Conservation (phyloP, 2,797 vertebrate genomes). For the Chelmon rostratus region DNA sequence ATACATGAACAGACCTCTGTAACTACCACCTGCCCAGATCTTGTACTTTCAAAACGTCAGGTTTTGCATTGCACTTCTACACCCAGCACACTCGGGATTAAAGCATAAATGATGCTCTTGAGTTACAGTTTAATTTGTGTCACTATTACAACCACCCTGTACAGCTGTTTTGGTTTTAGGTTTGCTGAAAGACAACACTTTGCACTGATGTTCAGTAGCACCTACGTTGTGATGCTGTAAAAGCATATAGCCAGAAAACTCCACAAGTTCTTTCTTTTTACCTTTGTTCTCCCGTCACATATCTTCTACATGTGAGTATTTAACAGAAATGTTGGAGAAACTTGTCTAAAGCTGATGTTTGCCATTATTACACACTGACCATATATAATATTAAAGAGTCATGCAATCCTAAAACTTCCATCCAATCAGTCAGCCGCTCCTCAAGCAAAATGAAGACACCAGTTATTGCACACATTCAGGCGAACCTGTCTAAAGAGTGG, state of each 20-base stretch:
- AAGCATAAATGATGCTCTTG: slow-evolving; percentile 1
- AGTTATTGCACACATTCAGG: neutral
- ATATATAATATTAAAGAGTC: neutral
- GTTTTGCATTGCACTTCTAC: slow-evolving; percentile 21
- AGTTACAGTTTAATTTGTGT: slow-evolving; percentile 2
- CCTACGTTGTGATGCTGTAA: neutral
- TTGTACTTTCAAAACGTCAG: slow-evolving; percentile 12
- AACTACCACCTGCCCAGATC: slow-evolving; percentile 29
- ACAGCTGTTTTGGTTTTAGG: neutral
- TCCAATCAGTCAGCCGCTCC: neutral
- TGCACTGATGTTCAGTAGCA: neutral
- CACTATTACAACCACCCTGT: neutral
- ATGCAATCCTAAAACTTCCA: neutral
- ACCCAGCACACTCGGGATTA: neutral
- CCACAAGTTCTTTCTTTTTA: neutral
- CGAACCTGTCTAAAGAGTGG: slow-evolving; percentile 35
- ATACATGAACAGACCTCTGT: slow-evolving; percentile 36
- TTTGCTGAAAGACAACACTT: neutral
- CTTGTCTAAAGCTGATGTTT: neutral
- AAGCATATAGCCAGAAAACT: neutral
- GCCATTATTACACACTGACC: slow-evolving; percentile 9
- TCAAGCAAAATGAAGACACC: slow-evolving; percentile 11
- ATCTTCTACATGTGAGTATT: neutral
- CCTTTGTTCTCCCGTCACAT: neutral
- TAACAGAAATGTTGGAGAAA: neutral